Conservation (phyloP, 1,140 invertebrate species). For the Macrotrachela quadricornifera region DNA sequence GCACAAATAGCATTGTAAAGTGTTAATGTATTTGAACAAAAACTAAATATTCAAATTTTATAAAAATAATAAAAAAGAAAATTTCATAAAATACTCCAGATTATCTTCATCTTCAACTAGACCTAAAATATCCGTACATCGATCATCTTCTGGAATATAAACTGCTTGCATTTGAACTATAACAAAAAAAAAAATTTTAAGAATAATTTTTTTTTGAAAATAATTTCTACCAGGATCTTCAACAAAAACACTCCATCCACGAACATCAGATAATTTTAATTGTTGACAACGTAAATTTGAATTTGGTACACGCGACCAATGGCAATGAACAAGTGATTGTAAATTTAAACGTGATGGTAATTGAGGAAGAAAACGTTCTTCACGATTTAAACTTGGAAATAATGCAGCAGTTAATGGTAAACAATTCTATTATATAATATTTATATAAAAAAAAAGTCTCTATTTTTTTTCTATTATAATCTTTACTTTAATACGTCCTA, state of each 20-base stretch:
- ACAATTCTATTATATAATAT: constrained; percentile 34
- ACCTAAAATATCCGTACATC: constrained; percentile 88
- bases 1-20: constrained; percentile 89
- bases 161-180: constrained; percentile 77
- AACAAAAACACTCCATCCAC: constrained; percentile 94
- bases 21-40: constrained; percentile 82
- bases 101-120: constrained; percentile 89
- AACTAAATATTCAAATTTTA: constrained; percentile 35
- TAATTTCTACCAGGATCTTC: constrained; percentile 49
- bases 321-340: constrained; percentile 69
- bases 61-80: background rate
- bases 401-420: constrained; percentile 85
- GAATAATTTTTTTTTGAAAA: background rate
- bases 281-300: constrained; percentile 73
- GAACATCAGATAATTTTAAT: constrained; percentile 79
- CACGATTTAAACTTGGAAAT: constrained; percentile 75
- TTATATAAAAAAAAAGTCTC: too few species aligned
- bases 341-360: constrained; percentile 81
- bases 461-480: too few species aligned
- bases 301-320: constrained; percentile 92
- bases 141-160: constrained; percentile 92
- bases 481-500: constrained; percentile 50
- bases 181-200: constrained; percentile 8
- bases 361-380: constrained; percentile 55
- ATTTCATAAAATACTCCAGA: constrained; percentile 39